A percentile compares a stretch with the other conserved stretches of the same genome.
These are phyloP conservation scores for Zaprionus bogoriensis DNA, from an alignment of 2,888 invertebrate species.

Conservation along the genomic window DNA sequence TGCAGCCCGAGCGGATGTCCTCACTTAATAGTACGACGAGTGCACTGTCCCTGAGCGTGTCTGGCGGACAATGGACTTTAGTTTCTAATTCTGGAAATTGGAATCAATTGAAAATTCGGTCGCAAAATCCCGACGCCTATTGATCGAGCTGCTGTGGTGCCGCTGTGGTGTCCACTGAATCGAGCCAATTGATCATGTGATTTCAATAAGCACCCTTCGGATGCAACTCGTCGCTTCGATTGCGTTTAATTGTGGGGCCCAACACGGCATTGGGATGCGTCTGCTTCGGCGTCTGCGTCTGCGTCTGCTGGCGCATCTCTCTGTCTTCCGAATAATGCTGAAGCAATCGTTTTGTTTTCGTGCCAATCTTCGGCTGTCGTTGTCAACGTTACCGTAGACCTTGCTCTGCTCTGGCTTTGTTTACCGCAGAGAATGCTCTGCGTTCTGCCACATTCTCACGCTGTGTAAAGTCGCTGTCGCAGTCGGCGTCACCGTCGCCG, in stretches of 20 bases:
- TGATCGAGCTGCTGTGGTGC: constrained; percentile 5
- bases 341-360: constrained; percentile 44
- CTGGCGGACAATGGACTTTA: constrained; percentile 50
- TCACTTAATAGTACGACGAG: constrained; percentile 54
- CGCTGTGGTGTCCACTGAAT: not conserved
- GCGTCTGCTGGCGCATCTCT: not conserved
- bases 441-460: constrained; percentile 3
- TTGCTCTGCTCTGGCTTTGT: constrained; percentile 39
- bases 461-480: not conserved
- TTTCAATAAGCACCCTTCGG: constrained; percentile 5
- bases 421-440: constrained; percentile 55
- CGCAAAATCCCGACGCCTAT: constrained; percentile 19
- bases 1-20: constrained; percentile 53
- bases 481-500: constrained; percentile 3
- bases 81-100: constrained; percentile 75
- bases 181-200: constrained; percentile 51
- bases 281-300: not conserved
- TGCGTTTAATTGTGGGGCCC: not conserved
- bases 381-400: constrained; percentile 48
- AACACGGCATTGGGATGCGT: constrained; percentile 10
- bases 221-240: not conserved
- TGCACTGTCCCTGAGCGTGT: not conserved
- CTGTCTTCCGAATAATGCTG: too few species aligned
- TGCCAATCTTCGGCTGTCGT: constrained; percentile 41
- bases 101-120: constrained; percentile 55